Base-by-base conservation (phyloP, 1,140 invertebrate species). In the Zaprionus taronus region DNA sequence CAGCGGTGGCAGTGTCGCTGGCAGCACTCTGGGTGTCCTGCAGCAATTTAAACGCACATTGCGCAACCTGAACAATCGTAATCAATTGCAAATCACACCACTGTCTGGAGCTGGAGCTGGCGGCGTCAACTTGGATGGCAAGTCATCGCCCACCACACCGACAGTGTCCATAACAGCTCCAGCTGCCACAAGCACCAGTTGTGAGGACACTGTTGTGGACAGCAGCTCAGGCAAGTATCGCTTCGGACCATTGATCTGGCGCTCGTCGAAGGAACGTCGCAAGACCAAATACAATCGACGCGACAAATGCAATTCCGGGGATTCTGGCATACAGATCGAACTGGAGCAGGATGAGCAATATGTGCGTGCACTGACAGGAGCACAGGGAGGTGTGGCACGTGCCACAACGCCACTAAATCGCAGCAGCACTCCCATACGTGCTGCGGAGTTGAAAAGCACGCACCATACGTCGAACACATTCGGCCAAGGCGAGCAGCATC, bases 271-370 rank as follows among this genome's bases (percentile, higher is more conserved):
- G 86, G 95, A 96, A 81, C 93, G 95, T 41, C 95, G 95, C 79
- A 95, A 95, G 81, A 95, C 94, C 49, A 96, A 96, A 91, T 95
- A 95, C 26, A 95, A 95, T 34, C 93, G 96, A 62, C 95, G 94
- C 79, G 95, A 95, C 61, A 96, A 96, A 91, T 96, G 96, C 91
- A 96, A 96, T 92, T 96, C 95, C 79, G 96, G 95, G 12, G 96
- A 96, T 91, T 96, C 95, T 57, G 96, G 96, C 34, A 96, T 96
- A 83, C 95, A 96, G 91, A 95, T 96, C 65, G 95, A 96, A 93
- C 94, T 95, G 70, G 93, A 92, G 49, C 91, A 92, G 68, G 92
- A 92, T 70, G 92, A 93, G 7, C 91, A 90, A 34, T 92, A 80
- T 73, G 58, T 77, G 55, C 57, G 83, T 64, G 17, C 55, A 36